A percentile compares a stretch with the other conserved stretches of the same genome.
Evolutionary conservation across 2,113 vertebrate genomes (phyloP).

Genomic region (Tachysurus vachellii): DNA sequence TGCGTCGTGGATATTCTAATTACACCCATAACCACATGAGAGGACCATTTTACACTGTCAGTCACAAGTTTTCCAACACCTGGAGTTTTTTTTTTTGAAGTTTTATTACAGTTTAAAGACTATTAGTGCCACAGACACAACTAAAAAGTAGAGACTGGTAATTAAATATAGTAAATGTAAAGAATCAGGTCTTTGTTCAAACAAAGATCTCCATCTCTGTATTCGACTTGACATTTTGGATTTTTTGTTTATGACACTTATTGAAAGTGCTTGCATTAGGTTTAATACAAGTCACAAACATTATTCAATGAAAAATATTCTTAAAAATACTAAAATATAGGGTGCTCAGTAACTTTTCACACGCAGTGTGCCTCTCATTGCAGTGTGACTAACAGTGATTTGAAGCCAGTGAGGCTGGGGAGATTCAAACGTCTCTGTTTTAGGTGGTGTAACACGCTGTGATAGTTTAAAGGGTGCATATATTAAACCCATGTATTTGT

Average conservation of each 20-base stretch:
- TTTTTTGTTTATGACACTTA: neutral
- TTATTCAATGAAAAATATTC: neutral
- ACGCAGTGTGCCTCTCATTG: neutral
- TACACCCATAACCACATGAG: slow-evolving; percentile 15
- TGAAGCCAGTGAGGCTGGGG: neutral
- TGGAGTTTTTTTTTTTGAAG: neutral
- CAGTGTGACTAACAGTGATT: neutral
- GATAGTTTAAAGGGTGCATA: neutral
- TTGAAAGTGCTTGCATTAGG: neutral
- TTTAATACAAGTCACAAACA: neutral
- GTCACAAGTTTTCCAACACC: slow-evolving; percentile 15
- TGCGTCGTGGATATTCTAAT: slow-evolving; percentile 7
- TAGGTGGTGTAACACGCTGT: neutral
- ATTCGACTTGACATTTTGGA: neutral
- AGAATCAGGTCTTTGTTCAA: neutral
- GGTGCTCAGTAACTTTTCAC: neutral
- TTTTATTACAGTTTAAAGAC: slow-evolving; percentile 24
- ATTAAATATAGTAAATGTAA: slow-evolving; percentile 1
- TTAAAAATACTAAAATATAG: neutral
- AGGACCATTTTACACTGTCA: neutral
- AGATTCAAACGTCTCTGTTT: neutral
- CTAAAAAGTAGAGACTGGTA: neutral
- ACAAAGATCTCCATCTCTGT: neutral
- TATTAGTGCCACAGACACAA: slow-evolving; percentile 21
- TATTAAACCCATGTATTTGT: neutral